Base-by-base conservation (phyloP, 2,888 invertebrate species). In the Neoaliturus tenellus region DNA sequence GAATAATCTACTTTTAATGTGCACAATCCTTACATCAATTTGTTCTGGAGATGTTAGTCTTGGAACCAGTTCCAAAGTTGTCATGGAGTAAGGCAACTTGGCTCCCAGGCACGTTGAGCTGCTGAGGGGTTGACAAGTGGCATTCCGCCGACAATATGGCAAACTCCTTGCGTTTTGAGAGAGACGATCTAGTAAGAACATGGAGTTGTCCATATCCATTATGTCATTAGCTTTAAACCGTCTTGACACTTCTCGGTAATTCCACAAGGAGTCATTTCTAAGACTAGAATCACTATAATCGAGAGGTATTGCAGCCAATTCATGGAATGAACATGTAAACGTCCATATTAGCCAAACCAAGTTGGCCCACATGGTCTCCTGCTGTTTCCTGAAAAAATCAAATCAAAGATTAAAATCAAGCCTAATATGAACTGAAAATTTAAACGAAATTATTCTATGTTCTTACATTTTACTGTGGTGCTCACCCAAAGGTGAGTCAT, bases 31-130 rank as follows among this genome's bases (percentile, higher is more conserved):
- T 87, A 89, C 90, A 88, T 89, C 94, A 92, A 91, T 92, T 90
- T 93, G 92, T 81, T 93, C 93, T 88, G 96, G 95, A 44, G 92
- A 94, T 71, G 92, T 92, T 82, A 94, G 93, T 89, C 95, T 95
- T 0, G 96, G 91, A 85, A 92, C 95, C 23, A 98, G 92, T 88
- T 95, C 94, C 31, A 96, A 91, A 67, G 96, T 96, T 0, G 97
- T 97, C 82, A 92, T 93, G 4, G 93, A 91, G 89, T 97, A 98
- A 0, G 96, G 95, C 83, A 98, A 91, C 89, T 94, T 95, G 1
- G 95, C 94, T 17, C 97, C 97, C 89, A 98, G 92, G 88, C 98
- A 98, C 0, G 92, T 93, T 0, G 93, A 92, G 67, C 89, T 89
- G 85, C 92, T 93, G 73, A 96, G 91, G 1, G 91, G 90, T 87